Percentiles rank a stretch among this genome's conserved stretches.
These are phyloP conservation scores for Sesia apiformis DNA, from an alignment of 2,888 invertebrate species.

Conservation along the genomic window DNA sequence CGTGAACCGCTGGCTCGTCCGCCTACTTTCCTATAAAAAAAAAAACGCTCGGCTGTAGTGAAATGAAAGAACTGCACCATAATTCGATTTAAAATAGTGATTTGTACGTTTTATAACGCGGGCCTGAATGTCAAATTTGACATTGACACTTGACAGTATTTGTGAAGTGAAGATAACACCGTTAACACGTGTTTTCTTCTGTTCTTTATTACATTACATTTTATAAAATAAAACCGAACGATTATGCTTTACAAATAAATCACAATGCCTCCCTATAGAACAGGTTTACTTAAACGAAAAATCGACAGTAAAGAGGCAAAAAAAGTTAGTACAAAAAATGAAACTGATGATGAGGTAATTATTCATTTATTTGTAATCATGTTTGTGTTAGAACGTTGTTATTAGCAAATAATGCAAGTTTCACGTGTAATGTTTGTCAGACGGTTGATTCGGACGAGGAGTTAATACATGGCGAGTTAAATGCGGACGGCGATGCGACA, in stretches of 20 bases:
- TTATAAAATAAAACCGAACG: too few species aligned
- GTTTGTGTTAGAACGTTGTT: not conserved
- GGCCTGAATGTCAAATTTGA: too few species aligned
- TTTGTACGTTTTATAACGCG: too few species aligned
- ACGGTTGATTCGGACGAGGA: constrained; percentile 22
- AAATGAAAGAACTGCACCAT: too few species aligned
- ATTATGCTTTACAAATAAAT: not conserved
- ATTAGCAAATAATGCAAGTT: not conserved
- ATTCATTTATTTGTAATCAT: not conserved
- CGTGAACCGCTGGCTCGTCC: too few species aligned
- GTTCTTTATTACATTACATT: too few species aligned
- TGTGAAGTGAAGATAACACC: too few species aligned
- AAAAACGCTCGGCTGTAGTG: too few species aligned
- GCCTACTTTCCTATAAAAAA: too few species aligned
- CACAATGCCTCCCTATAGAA: constrained; percentile 57
- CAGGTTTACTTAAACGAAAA: constrained; percentile 54
- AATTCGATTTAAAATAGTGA: too few species aligned
- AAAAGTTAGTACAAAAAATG: constrained; percentile 8
- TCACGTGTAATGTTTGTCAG: not conserved
- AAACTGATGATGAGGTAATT: constrained; percentile 25
- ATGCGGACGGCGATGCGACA: constrained; percentile 37
- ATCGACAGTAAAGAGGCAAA: constrained; percentile 7
- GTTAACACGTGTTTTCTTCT: too few species aligned
- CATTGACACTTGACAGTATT: too few species aligned
- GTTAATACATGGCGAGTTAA: constrained; percentile 34